Evolutionary conservation across 2,797 vertebrate genomes (phyloP), one percentile per base, ranked within the genome.

Genomic region (Furcifer pardalis): DNA sequence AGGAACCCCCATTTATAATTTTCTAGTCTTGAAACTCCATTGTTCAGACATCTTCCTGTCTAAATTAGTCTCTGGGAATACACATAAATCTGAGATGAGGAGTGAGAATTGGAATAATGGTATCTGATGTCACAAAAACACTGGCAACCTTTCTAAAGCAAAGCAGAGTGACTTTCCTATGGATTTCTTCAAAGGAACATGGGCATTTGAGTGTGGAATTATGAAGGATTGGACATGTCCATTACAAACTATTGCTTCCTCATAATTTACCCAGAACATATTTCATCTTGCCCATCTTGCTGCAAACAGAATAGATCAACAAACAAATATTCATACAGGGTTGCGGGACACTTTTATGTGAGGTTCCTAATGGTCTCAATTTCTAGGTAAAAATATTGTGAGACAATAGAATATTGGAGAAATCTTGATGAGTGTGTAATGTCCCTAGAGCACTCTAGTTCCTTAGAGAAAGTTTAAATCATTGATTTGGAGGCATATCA

Each of bases 401-500:
- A 76, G 35, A 32, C 40, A 49, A 5, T 40, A 59, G 46, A 85
- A 44, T 76, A 76, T 9, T 52, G 72, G 21, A 68, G 75, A 68
- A 68, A 27, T 77, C 35, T 49, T 68, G n/a, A 76, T 65, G 49
- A 37, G 44, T 60, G 52, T 81, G 49, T 86, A 81, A 86, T 79
- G 79, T 76, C 79, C 52, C 63, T 4, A 5, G 79, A 73, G 52
- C 27, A n/a, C 52, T 63, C 1, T 2, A 32, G 23, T n/a, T 80
- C 49, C 49, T 21, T 81, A 69, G 32, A 12, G 40, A 25, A 62
- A 60, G 63, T 46, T 69, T 81, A 81, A 86, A 81, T 86, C 79
- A 77, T 76, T 86, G 37, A 52, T 49, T 86, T 86, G 72, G 79
- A 81, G 74, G 73, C 2, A 77, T 52, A 69, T 81, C 49, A 81